Conservation (phyloP, 2,113 vertebrate species). For the Ciconia stormi region DNA sequence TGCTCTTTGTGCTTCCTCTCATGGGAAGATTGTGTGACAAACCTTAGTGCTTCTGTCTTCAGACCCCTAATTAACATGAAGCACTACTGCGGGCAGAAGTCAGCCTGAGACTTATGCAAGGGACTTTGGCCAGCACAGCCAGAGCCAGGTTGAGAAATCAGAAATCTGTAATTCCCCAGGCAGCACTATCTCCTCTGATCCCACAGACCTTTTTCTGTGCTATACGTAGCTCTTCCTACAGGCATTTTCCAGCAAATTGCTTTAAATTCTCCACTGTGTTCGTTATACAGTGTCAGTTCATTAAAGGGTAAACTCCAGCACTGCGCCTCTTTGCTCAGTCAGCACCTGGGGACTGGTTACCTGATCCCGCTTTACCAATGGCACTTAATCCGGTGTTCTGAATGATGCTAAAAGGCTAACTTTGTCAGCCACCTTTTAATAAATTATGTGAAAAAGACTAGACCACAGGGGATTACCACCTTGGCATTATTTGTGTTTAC, state of each 20-base stretch:
- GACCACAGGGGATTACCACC: neutral
- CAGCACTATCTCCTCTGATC: neutral
- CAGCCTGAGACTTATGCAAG: neutral
- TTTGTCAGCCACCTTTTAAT: constrained; percentile 28
- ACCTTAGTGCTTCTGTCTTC: neutral
- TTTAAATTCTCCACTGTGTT: neutral
- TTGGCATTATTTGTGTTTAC: neutral
- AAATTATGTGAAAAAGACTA: neutral
- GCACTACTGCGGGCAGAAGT: neutral
- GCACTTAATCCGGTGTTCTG: neutral
- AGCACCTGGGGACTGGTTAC: constrained; percentile 26
- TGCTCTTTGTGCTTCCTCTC: neutral
- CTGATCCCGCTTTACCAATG: neutral
- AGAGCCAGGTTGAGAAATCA: neutral
- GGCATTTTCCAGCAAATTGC: neutral
- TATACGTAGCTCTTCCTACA: neutral
- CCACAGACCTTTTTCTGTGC: neutral
- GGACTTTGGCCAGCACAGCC: neutral
- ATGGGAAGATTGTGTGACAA: neutral
- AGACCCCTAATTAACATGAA: neutral
- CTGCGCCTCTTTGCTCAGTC: neutral
- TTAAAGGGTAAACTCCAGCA: neutral
- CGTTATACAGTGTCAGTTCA: neutral
- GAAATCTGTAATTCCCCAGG: neutral
- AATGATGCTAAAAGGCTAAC: constrained; percentile 23